phyloP scores from a whole-genome alignment of 2,113 vertebrate genomes.

The Elaphurus davidianus region DNA sequence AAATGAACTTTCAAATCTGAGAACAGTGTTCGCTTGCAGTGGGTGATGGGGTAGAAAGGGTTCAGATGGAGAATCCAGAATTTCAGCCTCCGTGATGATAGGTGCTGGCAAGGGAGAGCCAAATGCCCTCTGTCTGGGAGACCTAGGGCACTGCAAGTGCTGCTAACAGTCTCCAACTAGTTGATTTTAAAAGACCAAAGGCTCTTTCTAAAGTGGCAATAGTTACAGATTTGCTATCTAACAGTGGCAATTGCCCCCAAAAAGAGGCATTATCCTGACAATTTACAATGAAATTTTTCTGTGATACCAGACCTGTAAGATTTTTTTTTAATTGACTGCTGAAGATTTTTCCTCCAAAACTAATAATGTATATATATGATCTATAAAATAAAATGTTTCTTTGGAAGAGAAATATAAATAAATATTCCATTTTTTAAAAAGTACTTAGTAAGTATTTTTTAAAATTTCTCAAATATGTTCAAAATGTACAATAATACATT shows the following conservation, averaged over 20 bases:
- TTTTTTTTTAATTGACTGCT: background rate
- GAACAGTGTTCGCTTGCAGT: fast-evolving
- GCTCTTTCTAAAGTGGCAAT: background rate
- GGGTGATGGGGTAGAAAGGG: background rate
- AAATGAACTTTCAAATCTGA: background rate
- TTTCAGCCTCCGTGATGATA: background rate
- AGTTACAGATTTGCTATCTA: background rate
- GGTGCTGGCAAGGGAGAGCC: background rate
- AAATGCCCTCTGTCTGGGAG: background rate
- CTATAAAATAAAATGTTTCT: background rate
- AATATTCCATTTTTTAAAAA: background rate
- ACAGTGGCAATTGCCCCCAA: background rate
- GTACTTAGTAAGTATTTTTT: background rate
- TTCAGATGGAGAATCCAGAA: background rate
- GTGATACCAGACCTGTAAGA: background rate
- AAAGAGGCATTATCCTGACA: background rate
- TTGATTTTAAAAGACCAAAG: slow-evolving; percentile 51
- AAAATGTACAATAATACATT: background rate
- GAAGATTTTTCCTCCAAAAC: background rate
- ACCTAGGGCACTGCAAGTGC: background rate
- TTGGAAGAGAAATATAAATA: background rate
- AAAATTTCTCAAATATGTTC: background rate
- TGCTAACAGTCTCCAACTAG: slow-evolving; percentile 6
- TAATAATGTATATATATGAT: background rate
- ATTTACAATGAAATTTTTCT: background rate